Evolutionary conservation across 2,888 invertebrate genomes (phyloP).

Genomic region (Bruchidius siliquastri): DNA sequence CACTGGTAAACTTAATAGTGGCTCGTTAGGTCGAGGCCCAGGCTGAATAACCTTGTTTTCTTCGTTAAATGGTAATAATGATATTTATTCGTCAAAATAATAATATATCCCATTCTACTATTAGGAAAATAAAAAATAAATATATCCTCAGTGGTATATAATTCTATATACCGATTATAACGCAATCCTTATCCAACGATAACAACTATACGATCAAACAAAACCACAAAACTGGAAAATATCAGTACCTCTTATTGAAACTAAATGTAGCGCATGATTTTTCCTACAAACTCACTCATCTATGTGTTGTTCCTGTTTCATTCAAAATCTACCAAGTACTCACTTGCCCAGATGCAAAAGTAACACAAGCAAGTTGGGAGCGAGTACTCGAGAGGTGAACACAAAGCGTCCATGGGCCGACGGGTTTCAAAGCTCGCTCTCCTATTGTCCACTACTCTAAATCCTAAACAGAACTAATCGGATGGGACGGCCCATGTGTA

Average conservation of each 20-base stretch:
- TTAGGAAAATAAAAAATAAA: too few relatives aligned
- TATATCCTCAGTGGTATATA: too few relatives aligned
- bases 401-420: constrained; percentile 17
- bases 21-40: too few relatives aligned
- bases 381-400: constrained; percentile 4
- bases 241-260: constrained; percentile 11
- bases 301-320: neutral
- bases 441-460: constrained; percentile 35
- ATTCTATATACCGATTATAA: neutral
- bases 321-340: neutral
- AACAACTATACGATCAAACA: constrained; percentile 6
- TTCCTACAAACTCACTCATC: constrained; percentile 5
- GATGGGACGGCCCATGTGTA: constrained; percentile 40
- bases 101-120: too few relatives aligned
- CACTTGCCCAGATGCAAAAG: neutral
- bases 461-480: constrained; percentile 43
- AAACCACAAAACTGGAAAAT: constrained; percentile 16
- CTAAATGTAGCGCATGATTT: constrained; percentile 20
- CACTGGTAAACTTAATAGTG: too few relatives aligned
- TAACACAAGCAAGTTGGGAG: neutral
- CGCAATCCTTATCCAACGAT: neutral
- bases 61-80: too few relatives aligned
- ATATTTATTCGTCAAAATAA: too few relatives aligned
- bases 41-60: too few relatives aligned
- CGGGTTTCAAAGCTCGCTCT: constrained; percentile 17